Conservation (phyloP, 2,888 invertebrate species). For the Globia sparganii region DNA sequence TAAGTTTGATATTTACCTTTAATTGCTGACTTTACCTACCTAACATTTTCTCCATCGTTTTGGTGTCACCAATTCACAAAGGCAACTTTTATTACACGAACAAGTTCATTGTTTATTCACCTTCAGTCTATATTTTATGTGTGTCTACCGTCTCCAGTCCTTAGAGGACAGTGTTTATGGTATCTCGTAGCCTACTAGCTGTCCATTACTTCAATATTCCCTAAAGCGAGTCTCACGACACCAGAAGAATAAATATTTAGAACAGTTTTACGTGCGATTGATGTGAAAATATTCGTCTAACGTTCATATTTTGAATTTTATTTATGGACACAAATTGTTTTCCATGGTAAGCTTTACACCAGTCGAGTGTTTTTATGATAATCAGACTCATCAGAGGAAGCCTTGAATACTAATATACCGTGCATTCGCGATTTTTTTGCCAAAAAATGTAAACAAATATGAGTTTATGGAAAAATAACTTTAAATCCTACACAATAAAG, state of each 20-base stretch:
- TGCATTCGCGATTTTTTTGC: too few relatives aligned
- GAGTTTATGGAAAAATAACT: too few relatives aligned
- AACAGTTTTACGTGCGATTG: constrained; percentile 2
- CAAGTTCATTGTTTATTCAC: constrained; percentile 34
- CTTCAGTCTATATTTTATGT: constrained; percentile 40
- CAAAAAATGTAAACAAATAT: too few relatives aligned
- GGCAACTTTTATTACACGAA: constrained; percentile 2
- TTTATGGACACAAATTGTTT: neutral
- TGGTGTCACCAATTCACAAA: constrained; percentile 18
- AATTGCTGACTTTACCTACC: neutral
- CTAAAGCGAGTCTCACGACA: constrained; percentile 39
- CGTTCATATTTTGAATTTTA: constrained; percentile 8
- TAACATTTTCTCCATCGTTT: neutral
- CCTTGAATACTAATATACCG: too few relatives aligned
- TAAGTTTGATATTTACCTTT: too few relatives aligned
- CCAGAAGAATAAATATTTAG: constrained; percentile 48
- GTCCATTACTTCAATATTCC: constrained; percentile 60
- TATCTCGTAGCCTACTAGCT: constrained; percentile 29
- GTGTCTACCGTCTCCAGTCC: constrained; percentile 18
- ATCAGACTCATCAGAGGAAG: neutral
- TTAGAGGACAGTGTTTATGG: constrained; percentile 43
- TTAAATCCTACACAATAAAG: too few relatives aligned
- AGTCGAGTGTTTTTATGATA: neutral
- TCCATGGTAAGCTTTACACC: neutral
- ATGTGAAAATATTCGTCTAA: constrained; percentile 14